Conservation (phyloP, 2,797 vertebrate species). For the Macropus fuliginosus region DNA sequence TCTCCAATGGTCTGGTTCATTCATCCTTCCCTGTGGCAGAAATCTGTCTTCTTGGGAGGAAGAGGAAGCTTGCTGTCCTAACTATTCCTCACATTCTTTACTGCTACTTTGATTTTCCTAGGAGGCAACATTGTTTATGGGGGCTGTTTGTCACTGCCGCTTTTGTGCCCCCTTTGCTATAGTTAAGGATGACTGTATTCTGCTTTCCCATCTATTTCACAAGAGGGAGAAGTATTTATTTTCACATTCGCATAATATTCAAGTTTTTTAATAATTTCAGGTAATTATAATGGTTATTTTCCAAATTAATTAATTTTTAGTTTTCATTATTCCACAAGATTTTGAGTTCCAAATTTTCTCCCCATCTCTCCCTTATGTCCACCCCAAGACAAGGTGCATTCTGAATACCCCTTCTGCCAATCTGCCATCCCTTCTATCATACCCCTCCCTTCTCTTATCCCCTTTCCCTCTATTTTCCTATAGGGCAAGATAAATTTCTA, state of each 20-base stretch:
- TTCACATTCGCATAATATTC: neutral
- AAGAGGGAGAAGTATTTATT: neutral
- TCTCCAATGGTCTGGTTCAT: neutral
- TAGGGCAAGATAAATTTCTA: no score
- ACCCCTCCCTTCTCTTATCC: no score
- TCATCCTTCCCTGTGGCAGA: neutral
- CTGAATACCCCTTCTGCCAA: no score
- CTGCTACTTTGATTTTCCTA: neutral
- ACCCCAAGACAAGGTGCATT: no score
- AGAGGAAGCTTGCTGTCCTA: constrained; percentile 23
- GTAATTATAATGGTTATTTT: neutral
- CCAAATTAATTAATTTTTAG: no score
- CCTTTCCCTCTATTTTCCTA: no score
- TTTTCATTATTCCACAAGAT: no score
- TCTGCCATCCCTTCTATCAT: no score
- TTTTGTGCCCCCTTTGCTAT: neutral
- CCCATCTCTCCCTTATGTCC: no score
- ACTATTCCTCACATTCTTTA: neutral
- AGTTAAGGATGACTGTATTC: neutral
- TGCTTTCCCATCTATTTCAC: neutral
- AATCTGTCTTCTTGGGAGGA: neutral
- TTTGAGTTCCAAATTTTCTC: no score
- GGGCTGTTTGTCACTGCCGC: neutral
- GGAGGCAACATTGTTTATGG: neutral
- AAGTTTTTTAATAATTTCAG: neutral